phyloP scores from a whole-genome alignment of 2,888 invertebrate species.

The Hipparchia semele region DNA sequence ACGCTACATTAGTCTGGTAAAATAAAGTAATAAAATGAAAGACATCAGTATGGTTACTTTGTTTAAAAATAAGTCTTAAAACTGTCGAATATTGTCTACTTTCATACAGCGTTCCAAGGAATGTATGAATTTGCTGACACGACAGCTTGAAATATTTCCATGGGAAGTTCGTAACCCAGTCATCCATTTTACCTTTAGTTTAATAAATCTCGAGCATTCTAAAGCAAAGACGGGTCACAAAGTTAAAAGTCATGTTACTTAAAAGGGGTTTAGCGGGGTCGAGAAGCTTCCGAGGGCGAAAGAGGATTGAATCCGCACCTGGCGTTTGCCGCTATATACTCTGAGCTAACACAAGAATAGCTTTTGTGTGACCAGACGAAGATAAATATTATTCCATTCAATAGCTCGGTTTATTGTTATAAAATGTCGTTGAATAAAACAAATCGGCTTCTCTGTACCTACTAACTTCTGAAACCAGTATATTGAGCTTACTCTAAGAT shows the following conservation, averaged over 20 bases:
- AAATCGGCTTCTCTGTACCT: slow-evolving; percentile 15
- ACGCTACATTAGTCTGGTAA: too few relatives aligned
- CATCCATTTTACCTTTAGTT: slow-evolving; percentile 52
- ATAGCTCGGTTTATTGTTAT: slow-evolving; percentile 19
- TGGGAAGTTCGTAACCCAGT: slow-evolving; percentile 21
- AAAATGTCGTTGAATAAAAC: slow-evolving; percentile 17
- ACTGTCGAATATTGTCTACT: not conserved
- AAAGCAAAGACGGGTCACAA: slow-evolving; percentile 80
- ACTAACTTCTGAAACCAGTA: not conserved
- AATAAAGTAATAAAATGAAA: too few relatives aligned
- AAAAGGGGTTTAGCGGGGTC: slow-evolving; percentile 77
- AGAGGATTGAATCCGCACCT: slow-evolving; percentile 76
- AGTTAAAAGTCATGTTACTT: slow-evolving; percentile 83
- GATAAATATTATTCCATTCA: slow-evolving; percentile 30
- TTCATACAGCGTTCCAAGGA: not conserved
- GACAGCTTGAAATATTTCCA: slow-evolving; percentile 6
- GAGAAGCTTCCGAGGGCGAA: slow-evolving; percentile 69
- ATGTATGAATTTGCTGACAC: not conserved
- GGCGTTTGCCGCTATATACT: slow-evolving; percentile 58
- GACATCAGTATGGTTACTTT: too few relatives aligned
- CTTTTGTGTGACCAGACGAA: slow-evolving; percentile 29
- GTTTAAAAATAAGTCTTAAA: not conserved
- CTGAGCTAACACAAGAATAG: slow-evolving; percentile 33
- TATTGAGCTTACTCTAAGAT: not conserved
- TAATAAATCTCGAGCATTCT: slow-evolving; percentile 70